Conservation (phyloP, 2,113 vertebrate genomes). For the Dipodomys ordii region DNA sequence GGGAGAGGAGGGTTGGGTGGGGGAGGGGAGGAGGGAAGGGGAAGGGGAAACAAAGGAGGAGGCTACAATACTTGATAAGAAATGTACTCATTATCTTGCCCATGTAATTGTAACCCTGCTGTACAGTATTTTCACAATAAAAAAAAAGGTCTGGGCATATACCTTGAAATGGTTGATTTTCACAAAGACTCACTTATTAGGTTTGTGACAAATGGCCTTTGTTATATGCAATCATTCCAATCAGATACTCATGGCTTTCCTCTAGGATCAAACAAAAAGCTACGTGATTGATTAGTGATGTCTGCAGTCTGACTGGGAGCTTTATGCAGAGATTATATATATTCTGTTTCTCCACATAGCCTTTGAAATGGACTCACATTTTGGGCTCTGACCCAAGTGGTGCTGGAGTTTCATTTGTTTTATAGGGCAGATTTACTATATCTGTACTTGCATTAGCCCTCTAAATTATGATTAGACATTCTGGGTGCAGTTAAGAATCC, state of each 20-base stretch:
- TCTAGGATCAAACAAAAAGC: not conserved
- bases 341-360: not conserved
- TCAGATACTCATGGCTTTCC: not conserved
- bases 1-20: too few relatives aligned
- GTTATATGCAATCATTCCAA: not conserved
- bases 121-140: too few relatives aligned
- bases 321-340: accelerated
- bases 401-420: not conserved
- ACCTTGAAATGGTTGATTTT: not conserved
- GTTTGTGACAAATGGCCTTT: not conserved
- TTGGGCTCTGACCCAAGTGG: not conserved
- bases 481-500: not conserved
- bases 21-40: too few relatives aligned
- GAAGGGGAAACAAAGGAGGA: too few relatives aligned
- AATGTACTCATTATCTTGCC: too few relatives aligned
- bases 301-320: not conserved
- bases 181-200: not conserved
- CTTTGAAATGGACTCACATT: not conserved
- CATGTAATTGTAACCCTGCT: too few relatives aligned
- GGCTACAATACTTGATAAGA: too few relatives aligned
- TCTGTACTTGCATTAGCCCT: not conserved
- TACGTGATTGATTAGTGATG: not conserved
- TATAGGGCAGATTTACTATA: not conserved
- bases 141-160: too few relatives aligned
- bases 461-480: not conserved